Percentiles rank a stretch among this genome's conserved stretches.
phyloP scores from a whole-genome alignment of 2,797 vertebrate genomes.

The Halcyon smyrnensis region DNA sequence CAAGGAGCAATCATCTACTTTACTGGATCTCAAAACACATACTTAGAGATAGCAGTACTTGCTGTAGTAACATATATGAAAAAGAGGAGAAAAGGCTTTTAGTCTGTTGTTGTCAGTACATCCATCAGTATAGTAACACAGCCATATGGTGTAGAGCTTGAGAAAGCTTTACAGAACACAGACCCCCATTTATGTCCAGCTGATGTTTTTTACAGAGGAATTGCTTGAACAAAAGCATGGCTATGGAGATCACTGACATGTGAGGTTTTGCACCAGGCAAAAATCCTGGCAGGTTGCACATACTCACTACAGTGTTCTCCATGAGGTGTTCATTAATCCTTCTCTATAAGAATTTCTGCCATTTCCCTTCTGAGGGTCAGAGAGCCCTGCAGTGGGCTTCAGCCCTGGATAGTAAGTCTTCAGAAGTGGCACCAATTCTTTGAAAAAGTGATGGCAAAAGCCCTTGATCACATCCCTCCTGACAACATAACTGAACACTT shows the following conservation, averaged over 20 bases:
- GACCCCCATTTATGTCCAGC: neutral
- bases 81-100: neutral
- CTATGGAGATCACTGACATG: neutral
- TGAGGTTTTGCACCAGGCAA: neutral
- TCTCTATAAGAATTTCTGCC: neutral
- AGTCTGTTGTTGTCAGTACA: neutral
- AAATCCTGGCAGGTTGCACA: neutral
- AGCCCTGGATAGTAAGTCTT: neutral
- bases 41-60: neutral
- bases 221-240: neutral
- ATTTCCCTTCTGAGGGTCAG: neutral
- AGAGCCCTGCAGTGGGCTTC: neutral
- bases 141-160: neutral
- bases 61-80: neutral
- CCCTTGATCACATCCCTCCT: neutral
- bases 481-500: neutral
- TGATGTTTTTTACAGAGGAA: neutral
- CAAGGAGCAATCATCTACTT: neutral
- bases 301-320: fast-evolving
- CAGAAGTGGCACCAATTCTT: neutral
- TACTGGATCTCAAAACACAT: neutral
- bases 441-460: neutral
- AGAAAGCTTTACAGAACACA: neutral
- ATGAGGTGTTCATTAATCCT: neutral
- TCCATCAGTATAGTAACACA: neutral